These are phyloP conservation scores for Tilapia sparmanii DNA, from an alignment of 2,113 vertebrate species.

Conservation along the genomic window DNA sequence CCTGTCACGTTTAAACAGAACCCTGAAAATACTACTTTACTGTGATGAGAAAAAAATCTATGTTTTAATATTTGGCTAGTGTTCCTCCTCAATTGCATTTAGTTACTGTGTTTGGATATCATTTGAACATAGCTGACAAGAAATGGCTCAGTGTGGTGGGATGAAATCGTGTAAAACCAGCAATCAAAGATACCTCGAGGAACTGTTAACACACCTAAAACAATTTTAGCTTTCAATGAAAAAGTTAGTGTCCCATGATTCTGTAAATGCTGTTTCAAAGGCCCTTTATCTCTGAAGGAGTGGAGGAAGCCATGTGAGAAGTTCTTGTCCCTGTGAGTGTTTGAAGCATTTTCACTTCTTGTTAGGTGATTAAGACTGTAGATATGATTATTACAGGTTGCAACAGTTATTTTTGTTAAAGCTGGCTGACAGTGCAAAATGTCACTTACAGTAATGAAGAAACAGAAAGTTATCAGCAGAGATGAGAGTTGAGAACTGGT, in stretches of 20 bases:
- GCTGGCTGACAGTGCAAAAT: background rate
- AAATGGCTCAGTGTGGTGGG: background rate
- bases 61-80: background rate
- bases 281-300: background rate
- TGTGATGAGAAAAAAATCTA: background rate
- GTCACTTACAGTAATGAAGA: background rate
- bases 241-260: background rate
- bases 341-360: background rate
- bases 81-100: background rate
- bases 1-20: background rate
- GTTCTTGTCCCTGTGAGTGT: background rate
- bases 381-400: background rate
- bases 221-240: background rate
- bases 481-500: background rate
- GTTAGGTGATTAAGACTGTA: background rate
- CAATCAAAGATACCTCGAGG: background rate
- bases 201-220: background rate
- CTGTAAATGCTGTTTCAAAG: background rate
- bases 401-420: background rate
- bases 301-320: background rate
- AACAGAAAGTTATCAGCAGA: background rate
- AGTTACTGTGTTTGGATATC: background rate
- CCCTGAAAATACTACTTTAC: background rate
- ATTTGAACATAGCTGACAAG: background rate
- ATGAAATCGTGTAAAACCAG: background rate